Conservation (phyloP, 2,797 vertebrate genomes). For the Acestrorhynchus altus region DNA sequence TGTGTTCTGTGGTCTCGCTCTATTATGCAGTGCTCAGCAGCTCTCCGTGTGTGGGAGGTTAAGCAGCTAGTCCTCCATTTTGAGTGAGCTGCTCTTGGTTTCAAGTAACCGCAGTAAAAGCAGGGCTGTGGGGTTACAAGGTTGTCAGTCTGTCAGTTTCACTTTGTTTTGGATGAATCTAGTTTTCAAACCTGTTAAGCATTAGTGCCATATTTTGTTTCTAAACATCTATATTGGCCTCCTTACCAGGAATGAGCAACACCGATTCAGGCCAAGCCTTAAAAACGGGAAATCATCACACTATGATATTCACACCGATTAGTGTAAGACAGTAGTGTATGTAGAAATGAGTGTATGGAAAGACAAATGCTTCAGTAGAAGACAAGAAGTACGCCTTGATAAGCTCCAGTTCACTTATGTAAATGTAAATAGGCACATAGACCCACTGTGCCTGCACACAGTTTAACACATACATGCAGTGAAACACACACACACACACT, state of each 20-base stretch:
- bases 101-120: neutral
- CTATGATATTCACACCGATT: too few species aligned
- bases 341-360: too few species aligned
- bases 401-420: too few species aligned
- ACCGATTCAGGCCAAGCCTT: neutral
- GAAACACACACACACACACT: too few species aligned
- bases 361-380: too few species aligned
- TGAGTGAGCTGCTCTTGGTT: constrained; percentile 20
- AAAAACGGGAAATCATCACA: too few species aligned
- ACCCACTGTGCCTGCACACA: too few species aligned
- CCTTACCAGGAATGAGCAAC: neutral
- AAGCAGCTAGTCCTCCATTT: constrained; percentile 42
- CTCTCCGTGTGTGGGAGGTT: constrained; percentile 35
- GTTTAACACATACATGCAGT: too few species aligned
- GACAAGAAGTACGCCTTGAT: too few species aligned
- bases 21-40: constrained; percentile 27
- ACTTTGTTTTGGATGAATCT: neutral
- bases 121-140: neutral
- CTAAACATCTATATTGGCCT: too few species aligned
- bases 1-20: constrained; percentile 29
- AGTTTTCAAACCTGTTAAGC: neutral
- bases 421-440: too few species aligned
- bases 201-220: neutral
- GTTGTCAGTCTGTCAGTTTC: neutral
- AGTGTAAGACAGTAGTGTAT: too few species aligned